Conservation (phyloP, 2,888 invertebrate genomes). For the Cenopis cana region DNA sequence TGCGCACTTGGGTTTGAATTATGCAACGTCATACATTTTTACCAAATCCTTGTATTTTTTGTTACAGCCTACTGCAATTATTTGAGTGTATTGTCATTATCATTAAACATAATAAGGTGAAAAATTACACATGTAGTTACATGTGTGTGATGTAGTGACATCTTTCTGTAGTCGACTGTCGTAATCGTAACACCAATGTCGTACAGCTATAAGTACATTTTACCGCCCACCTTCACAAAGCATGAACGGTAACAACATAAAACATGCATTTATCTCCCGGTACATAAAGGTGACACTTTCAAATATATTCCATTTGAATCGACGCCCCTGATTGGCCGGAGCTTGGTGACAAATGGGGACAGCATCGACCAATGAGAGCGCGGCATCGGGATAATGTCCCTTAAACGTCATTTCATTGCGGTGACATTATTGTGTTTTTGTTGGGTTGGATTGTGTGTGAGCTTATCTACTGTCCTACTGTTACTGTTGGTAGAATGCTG, state of each 20-base stretch:
- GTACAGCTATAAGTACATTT: background rate
- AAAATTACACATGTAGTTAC: background rate
- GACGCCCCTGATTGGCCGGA: conserved; percentile 67
- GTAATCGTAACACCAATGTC: background rate
- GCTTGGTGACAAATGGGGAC: conserved; percentile 84
- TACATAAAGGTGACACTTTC: conserved; percentile 75
- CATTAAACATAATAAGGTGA: too few relatives aligned
- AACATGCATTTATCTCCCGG: conserved; percentile 44
- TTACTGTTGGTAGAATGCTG: background rate
- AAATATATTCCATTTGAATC: conserved; percentile 69
- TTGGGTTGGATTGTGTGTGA: conserved; percentile 21
- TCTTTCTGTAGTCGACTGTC: background rate
- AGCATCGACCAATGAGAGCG: conserved; percentile 68
- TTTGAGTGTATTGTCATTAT: too few relatives aligned
- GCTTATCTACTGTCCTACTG: background rate
- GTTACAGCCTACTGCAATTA: too few relatives aligned
- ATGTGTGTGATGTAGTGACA: background rate
- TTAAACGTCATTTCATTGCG: conserved; percentile 42
- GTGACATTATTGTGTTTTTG: conserved; percentile 42
- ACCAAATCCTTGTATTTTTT: background rate
- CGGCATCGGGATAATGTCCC: conserved; percentile 54
- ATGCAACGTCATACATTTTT: background rate
- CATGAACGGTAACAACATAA: conserved; percentile 55
- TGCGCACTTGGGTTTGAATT: background rate
- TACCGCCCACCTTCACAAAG: conserved; percentile 20